Evolutionary conservation across 2,888 invertebrate species (phyloP).

Genomic region (Dicycla oo): DNA sequence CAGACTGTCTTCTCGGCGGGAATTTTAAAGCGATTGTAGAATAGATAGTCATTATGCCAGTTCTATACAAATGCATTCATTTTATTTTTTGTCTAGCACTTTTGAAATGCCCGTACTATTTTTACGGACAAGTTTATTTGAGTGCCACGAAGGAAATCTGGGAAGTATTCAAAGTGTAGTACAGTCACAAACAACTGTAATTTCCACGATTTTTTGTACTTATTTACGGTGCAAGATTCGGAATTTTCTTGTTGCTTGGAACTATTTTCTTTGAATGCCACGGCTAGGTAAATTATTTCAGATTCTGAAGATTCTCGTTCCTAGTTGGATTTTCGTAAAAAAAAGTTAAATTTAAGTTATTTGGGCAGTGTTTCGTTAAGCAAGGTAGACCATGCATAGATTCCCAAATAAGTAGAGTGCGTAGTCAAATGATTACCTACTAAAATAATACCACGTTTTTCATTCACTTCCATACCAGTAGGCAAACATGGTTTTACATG

Average conservation of each 20-base stretch:
- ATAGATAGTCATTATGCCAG: constrained; percentile 47
- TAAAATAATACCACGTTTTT: background rate
- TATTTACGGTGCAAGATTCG: constrained; percentile 17
- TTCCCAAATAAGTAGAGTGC: background rate
- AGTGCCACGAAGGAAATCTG: constrained; percentile 44
- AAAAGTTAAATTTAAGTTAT: background rate
- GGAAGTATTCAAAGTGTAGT: constrained; percentile 41
- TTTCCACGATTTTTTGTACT: constrained; percentile 31
- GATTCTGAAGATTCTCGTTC: background rate
- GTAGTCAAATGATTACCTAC: background rate
- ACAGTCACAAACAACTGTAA: constrained; percentile 48
- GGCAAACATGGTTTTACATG: constrained; percentile 7
- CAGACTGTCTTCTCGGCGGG: constrained; percentile 52
- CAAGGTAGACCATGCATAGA: background rate
- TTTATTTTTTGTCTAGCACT: constrained; percentile 39
- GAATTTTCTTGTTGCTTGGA: constrained; percentile 21
- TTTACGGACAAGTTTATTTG: constrained; percentile 44
- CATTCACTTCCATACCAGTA: background rate
- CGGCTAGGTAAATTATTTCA: constrained; percentile 26
- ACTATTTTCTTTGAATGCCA: constrained; percentile 19
- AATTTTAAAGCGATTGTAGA: constrained; percentile 65
- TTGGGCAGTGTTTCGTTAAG: background rate
- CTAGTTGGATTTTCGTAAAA: background rate
- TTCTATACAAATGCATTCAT: constrained; percentile 47
- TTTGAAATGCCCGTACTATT: constrained; percentile 33